These are phyloP conservation scores for Myopa testacea DNA, from an alignment of 2,888 invertebrate genomes.

Conservation along the genomic window DNA sequence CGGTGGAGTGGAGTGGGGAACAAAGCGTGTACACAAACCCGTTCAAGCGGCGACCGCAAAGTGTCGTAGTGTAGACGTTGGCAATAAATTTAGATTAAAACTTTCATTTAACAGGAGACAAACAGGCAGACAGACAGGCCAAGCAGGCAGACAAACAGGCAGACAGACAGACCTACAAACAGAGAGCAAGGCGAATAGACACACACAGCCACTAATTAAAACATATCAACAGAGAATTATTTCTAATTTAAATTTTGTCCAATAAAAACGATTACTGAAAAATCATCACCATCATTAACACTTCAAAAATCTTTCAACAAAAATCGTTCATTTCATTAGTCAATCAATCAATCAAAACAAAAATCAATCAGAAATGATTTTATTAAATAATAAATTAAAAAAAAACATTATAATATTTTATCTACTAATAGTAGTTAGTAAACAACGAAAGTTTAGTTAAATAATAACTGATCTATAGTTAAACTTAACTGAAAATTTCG, in stretches of 20 bases:
- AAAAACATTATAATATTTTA: no score
- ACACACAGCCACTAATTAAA: neutral
- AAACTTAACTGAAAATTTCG: neutral
- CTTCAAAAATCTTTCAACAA: neutral
- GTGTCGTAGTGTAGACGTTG: neutral
- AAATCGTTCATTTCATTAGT: no score
- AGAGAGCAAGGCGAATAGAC: neutral
- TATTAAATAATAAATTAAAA: no score
- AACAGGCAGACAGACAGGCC: neutral
- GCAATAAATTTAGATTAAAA: conserved; percentile 25
- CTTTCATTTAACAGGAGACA: conserved; percentile 18
- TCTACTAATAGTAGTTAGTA: no score
- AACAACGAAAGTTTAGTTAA: no score
- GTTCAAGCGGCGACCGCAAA: neutral
- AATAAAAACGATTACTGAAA: neutral
- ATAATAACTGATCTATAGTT: conserved; percentile 14
- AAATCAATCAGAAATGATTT: no score
- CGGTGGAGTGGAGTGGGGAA: neutral
- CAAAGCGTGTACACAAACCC: conserved; percentile 20
- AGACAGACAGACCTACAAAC: neutral
- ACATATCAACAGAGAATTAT: neutral
- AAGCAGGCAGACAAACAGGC: neutral
- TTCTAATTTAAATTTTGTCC: neutral
- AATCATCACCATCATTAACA: neutral
- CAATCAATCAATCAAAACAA: no score